Base-by-base conservation (phyloP, 2,888 invertebrate genomes). In the Drosophila meridiana region DNA sequence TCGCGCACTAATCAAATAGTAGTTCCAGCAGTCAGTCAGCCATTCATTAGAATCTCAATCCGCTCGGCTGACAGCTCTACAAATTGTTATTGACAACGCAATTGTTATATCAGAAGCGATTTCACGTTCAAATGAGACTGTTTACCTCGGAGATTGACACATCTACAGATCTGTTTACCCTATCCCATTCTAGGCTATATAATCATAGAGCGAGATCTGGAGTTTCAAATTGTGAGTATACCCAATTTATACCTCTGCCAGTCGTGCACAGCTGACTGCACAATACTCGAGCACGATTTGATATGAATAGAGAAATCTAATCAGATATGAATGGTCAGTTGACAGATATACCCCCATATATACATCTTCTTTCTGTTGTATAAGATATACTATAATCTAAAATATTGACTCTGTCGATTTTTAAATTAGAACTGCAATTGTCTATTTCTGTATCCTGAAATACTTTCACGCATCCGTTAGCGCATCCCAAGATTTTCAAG, bases 81-180 rank as follows among this genome's bases (percentile, higher is more conserved):
- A 89, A 90, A 86, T 90, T 82, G 82, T 70, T 87, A 89, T 83
- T 90, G 92, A 91, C 91, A 90, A 78, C 69, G 81, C 89, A 89
- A 91, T 92, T 91, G 89, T 80, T 66, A 87, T 81, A 83, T 85
- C 85, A 90, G 90, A 89, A 83, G 87, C 83, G 76, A 82, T 85
- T 89, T 78, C 77, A 78, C 80, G 76, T 82, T 88, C 76, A 90
- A 89, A 90, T 78, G 73, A 73, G 87, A 84, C 83, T 70, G 72
- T 84, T 84, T 82, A 63, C 48, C 62, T 7, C 13, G 11, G 7
- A 52, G 52, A 20, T n/a, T 34, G 42, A 4, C 53, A 30, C 40
- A 42, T 38, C 28, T 30, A n/a, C 5, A 30, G 11, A 30, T 40
- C 26, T 53, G 36, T 36, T 36, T 38, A 8, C 50, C 11, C 9